phyloP scores from a whole-genome alignment of 2,113 vertebrate genomes.

The Rhizomys pruinosus region DNA sequence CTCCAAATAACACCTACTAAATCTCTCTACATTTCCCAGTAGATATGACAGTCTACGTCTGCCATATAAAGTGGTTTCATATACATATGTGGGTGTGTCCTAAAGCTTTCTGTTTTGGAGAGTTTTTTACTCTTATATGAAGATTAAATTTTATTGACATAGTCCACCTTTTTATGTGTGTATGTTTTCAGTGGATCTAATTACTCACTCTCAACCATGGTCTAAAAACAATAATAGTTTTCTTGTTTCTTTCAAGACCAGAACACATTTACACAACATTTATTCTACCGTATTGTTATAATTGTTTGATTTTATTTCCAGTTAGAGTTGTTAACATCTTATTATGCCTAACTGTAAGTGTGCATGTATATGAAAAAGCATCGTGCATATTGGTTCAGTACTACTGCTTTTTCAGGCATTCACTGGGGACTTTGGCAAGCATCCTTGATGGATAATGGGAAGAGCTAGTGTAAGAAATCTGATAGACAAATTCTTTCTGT shows the following conservation, averaged over 20 bases:
- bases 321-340: background rate
- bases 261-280: background rate
- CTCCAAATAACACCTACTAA: background rate
- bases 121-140: background rate
- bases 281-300: background rate
- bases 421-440: background rate
- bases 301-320: background rate
- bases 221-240: background rate
- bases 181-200: too few species aligned
- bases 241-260: background rate
- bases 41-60: background rate
- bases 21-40: background rate
- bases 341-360: background rate
- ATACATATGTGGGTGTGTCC: background rate
- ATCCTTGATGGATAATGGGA: too few species aligned
- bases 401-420: background rate
- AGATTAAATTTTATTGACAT: background rate
- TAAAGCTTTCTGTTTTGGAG: background rate
- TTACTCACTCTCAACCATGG: background rate
- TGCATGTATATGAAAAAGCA: background rate
- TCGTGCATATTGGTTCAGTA: too few species aligned
- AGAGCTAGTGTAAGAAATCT: background rate
- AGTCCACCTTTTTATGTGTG: too few species aligned
- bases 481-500: background rate
- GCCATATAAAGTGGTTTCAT: rapidly evolving